Base-by-base conservation (phyloP, 1,140 invertebrate genomes). In the Zaprionus ornatus region DNA sequence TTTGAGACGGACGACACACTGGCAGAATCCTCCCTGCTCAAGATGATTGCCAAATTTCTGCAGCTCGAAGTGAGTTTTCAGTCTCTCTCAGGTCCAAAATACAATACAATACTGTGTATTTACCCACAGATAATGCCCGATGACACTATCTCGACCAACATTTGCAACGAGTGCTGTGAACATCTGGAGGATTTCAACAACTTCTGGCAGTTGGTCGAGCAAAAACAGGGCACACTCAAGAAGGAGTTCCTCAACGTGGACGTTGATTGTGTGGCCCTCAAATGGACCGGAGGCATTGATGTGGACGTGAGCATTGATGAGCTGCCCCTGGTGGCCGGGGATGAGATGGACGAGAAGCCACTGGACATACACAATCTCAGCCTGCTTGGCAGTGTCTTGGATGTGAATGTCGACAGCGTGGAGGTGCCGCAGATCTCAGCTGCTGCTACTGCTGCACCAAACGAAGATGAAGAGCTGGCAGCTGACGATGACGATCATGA, bases 1-100 rank as follows among this genome's bases (percentile, higher is more conserved):
- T 91, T 91, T 57, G 80, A 91, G 23, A 88, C 81, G 17, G 65
- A 85, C 60, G 83, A 88, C 35, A 80, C 88, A 15, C 63, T 87
- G 35, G 79, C 83, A 25, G 88, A 91, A 59, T 82, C 88, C 10
- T 68, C 77, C n/a, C 68, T 91, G 59, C 83, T 91, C 15, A 91
- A 91, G 61, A 84, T 91, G 57, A 91, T 91, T 57, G 83, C 88
- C 56, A 91, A 91, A 57, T 91, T 91, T 64, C 67, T 91, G 40
- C 88, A 91, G 42, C 68, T 91, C 40, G 88, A 91, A 68, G 88
- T 85, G 27, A 55, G 74, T 75, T 50, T 12, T 13, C 23, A 17
- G 13, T 23, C 0, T 23, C 6, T 15, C 13, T 29, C 17, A 37
- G 35, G 9, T 63, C 10, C 29, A 2, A 27, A 59, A 17, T 32